Evolutionary conservation across 1,140 invertebrate species (phyloP), one percentile per base, ranked within the genome.

Genomic region (Vanessa tameamea): DNA sequence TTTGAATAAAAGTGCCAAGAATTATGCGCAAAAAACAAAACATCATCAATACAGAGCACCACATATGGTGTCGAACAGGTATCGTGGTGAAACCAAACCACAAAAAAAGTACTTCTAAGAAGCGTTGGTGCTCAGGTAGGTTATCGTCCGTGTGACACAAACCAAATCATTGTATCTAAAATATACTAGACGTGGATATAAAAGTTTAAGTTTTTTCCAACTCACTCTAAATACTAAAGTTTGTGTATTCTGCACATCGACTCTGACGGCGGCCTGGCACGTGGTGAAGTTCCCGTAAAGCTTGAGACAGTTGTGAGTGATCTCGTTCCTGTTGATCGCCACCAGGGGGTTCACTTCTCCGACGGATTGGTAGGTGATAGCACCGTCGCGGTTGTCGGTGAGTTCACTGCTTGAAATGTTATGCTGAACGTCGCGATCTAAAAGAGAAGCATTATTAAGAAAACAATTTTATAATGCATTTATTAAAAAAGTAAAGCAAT

Each of bases 341-440:
- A 99, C 92, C 51, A 97, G 95, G 0, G 99, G 99, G 86, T 98
- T 99, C 0, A 99, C 97, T 94, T 99, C 99, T 1, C 99, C 99
- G 0, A 97, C 98, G 53, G 97, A 98, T 31, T 95, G 94, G 82
- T 98, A 98, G 15, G 95, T 94, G 1, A 99, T 93, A 0, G 97
- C 98, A 5, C 98, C 98, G 85, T 97, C 95, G 74, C 96, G 95
- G 82, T 99, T 99, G 43, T 96, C 95, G 13, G 94, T 94, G 53
- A 99, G 95, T 59, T 96, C 93, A 2, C 97, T 97, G 87, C 96
- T 95, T 0, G 97, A 97, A 69, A 99, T 95, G 80, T 98, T 98
- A 84, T 99, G 98, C 76, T 97, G 95, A 0, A 98, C 96, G 86
- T 98, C 97, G 1, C 97, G 96, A 94, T 97, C 98, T 98, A 85